Percentiles rank a stretch among this genome's conserved stretches.
phyloP scores from a whole-genome alignment of 1,140 invertebrate genomes.

The Sycobia sp. region DNA sequence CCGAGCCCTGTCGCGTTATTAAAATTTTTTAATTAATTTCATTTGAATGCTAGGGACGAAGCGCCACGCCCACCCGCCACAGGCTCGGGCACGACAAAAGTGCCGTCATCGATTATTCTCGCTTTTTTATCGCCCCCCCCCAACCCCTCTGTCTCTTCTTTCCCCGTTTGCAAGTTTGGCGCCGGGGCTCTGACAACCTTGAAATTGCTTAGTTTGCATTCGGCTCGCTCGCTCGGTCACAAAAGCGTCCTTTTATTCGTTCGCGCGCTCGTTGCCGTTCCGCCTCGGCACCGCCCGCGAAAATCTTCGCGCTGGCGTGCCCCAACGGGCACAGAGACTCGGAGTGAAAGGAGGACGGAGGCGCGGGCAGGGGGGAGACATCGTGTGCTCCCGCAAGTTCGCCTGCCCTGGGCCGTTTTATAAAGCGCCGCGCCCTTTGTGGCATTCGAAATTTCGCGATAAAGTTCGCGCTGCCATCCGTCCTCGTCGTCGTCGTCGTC shows the following conservation, averaged over 20 bases:
- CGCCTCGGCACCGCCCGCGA: too few relatives aligned
- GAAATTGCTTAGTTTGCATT: slow-evolving; percentile 33
- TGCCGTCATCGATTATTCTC: slow-evolving; percentile 24
- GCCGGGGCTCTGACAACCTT: slow-evolving; percentile 22
- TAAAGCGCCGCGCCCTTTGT: slow-evolving; percentile 5
- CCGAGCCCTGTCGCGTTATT: too few relatives aligned
- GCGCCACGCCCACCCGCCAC: too few relatives aligned
- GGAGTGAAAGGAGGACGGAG: too few relatives aligned
- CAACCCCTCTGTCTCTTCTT: neutral
- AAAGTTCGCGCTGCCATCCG: neutral
- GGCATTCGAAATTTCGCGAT: slow-evolving; percentile 12
- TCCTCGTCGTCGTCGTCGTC: too few relatives aligned
- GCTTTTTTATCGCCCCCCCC: too few relatives aligned
- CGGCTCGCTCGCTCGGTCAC: neutral
- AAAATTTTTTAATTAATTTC: too few relatives aligned
- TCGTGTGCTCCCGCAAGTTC: too few relatives aligned
- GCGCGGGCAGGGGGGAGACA: too few relatives aligned
- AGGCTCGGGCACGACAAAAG: neutral
- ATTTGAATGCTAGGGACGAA: too few relatives aligned
- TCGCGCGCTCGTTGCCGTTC: neutral
- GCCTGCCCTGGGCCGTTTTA: neutral
- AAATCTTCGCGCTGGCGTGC: too few relatives aligned
- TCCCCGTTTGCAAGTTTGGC: neutral
- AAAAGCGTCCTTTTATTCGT: neutral
- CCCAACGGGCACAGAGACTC: too few relatives aligned